Base-by-base conservation (phyloP, 1,140 invertebrate species). In the Halesus radiatus region DNA sequence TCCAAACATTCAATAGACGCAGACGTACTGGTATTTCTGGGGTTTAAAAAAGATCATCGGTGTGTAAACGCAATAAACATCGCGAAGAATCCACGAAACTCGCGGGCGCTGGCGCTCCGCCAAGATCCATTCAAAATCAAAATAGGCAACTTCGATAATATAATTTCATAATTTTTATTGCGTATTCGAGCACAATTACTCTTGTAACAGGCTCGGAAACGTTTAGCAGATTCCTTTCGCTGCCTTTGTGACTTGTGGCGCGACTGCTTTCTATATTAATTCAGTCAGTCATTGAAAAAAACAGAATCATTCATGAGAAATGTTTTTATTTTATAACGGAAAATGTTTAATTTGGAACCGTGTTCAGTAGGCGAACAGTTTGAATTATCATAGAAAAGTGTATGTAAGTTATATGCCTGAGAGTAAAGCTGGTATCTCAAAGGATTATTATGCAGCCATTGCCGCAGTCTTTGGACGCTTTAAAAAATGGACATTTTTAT, bases 111-210 rank as follows among this genome's bases (percentile, higher is more conserved):
- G 20, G 20, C 3, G 7, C 6, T 60, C 23, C n/a, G 62, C 62
- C 62, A 66, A 66, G 16, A 29, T n/a, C 29, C 10, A 26, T 26
- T 8, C 29, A 22, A n/a, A n/a, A 26, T 66, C 62, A n/a, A 32
- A 66, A 66, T 66, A 37, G 62, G 16, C 29, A 29, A 20, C 62
- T n/a, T n/a, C 37, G 8, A 45, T 45, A 45, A 45, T 45, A 45
- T 13, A 15, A 66, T 66, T 66, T 66, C 62, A 26, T 66, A 66
- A 66, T 66, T n/a, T 26, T 66, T 66, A 66, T 66, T 29, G 62
- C 37, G 37, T 45, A 45, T 45, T 45, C 10, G 37, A 13, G 37
- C 37, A 66, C 62, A 37, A 66, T 66, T 16, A n/a, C 22, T 66
- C 26, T 26, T 29, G 62, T 32, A 26, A 66, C 62, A 16, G 32